phyloP scores from a whole-genome alignment of 2,888 invertebrate species.

The Nipponacmea schrenckii region DNA sequence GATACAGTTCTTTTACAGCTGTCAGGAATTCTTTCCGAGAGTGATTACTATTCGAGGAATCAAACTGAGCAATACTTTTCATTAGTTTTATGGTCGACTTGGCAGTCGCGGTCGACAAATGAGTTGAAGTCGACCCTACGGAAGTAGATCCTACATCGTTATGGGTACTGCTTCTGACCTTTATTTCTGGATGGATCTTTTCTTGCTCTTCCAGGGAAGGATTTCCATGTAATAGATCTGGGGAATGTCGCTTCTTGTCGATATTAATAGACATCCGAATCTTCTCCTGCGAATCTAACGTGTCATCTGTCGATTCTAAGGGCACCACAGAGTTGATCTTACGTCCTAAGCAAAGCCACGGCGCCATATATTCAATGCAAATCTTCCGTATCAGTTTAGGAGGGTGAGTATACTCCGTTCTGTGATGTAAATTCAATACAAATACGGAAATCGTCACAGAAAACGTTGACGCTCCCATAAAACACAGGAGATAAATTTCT shows the following conservation, averaged over 20 bases:
- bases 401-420: slow-evolving; percentile 28
- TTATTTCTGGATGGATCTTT: background rate
- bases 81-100: slow-evolving; percentile 22
- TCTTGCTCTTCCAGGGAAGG: background rate
- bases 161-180: background rate
- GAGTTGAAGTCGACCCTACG: background rate
- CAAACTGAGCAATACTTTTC: slow-evolving; percentile 25
- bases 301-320: background rate
- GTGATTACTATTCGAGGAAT: slow-evolving; percentile 2
- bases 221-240: background rate
- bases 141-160: background rate
- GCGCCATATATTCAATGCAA: slow-evolving; percentile 26
- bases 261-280: slow-evolving; percentile 4
- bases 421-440: slow-evolving; percentile 31
- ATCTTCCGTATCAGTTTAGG: slow-evolving; percentile 26
- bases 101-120: slow-evolving; percentile 11
- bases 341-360: slow-evolving; percentile 19
- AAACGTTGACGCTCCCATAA: slow-evolving; percentile 31
- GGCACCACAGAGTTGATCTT: background rate
- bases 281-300: background rate
- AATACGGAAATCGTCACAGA: slow-evolving; percentile 30
- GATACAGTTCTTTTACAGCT: slow-evolving; percentile 27
- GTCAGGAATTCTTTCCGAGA: slow-evolving; percentile 24
- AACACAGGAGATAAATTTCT: slow-evolving; percentile 34
- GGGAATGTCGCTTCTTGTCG: background rate